Base-by-base conservation (phyloP, 2,797 vertebrate species). In the Ispidina picta region DNA sequence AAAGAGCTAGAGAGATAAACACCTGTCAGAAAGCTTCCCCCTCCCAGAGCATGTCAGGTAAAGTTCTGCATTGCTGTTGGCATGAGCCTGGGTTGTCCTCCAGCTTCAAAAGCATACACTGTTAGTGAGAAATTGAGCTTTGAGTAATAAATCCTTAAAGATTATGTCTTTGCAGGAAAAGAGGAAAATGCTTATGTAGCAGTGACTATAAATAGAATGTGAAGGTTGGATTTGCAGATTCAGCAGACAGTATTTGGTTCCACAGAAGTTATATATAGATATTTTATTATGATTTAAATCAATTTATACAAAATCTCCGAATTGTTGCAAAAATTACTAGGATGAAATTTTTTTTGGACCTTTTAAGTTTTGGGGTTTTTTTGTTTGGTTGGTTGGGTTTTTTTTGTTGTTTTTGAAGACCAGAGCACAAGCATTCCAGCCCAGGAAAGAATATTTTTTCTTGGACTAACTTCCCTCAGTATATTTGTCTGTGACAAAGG, bases 101-200 rank as follows among this genome's bases (percentile, higher is more conserved):
- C 41, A 84, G 29, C 60, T 93, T 84, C 78, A 82, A 79, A 86
- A 51, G 63, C 2, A 1, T 29, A 44, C 6, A 8, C 4, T 44
- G 15, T 56, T 70, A 64, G 44, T 26, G 33, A 37, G 83, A 66
- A 95, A 74, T 4, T 48, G 54, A 82, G 68, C 48, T 82, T 19
- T 63, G 14, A 91, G 41, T 41, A 80, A 89, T 48, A 83, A 70
- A 86, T 91, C 49, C 49, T 79, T 79, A 26, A 79, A 48, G 31
- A 87, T 68, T 80, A 89, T 89, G 46, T 49, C 79, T 92, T 91
- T 5, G 2, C 41, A 92, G 80, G 65, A 91, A 93, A 74, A 80
- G 56, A 73, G 31, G 56, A 91, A 94, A 89, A 77, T 49, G 88
- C 65, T 80, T 83, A 71, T n/a, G 35, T 64, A 80, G 85, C 86